A percentile compares a stretch with the other conserved stretches of the same genome.
These are phyloP conservation scores for Menidia beryllina DNA, from an alignment of 2,113 vertebrate genomes.

Conservation along the genomic window DNA sequence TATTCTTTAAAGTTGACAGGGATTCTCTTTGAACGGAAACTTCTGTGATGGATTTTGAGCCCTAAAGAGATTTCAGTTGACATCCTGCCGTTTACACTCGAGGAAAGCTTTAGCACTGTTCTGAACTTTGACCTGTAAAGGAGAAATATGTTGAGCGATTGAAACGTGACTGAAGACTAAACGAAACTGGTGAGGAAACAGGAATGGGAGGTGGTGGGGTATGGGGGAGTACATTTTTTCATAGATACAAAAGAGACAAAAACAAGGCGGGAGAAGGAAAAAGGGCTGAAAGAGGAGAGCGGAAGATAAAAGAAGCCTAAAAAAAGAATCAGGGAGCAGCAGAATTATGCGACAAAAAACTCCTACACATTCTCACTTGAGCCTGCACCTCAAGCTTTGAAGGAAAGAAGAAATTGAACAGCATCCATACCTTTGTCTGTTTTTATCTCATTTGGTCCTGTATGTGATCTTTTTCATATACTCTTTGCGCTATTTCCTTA, in stretches of 20 bases:
- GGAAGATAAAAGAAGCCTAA: conserved; percentile 35
- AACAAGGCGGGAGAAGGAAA: conserved; percentile 27
- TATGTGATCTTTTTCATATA: conserved; percentile 6
- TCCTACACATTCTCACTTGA: conserved; percentile 60
- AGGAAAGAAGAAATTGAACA: conserved; percentile 28
- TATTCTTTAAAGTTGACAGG: conserved; percentile 26
- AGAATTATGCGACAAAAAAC: conserved; percentile 65
- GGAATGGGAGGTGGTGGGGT: too few species aligned
- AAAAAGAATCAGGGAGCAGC: conserved; percentile 47
- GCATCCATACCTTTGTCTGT: conserved; percentile 23
- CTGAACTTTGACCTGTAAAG: conserved; percentile 39
- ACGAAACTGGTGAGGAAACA: neutral
- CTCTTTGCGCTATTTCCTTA: neutral
- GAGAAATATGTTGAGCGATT: conserved; percentile 1
- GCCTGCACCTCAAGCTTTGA: conserved; percentile 53
- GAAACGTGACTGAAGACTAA: conserved; percentile 5
- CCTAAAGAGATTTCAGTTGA: conserved; percentile 30
- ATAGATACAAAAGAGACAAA: conserved; percentile 35
- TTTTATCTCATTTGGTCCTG: conserved; percentile 15
- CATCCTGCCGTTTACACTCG: conserved; percentile 35
- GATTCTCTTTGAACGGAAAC: conserved; percentile 47
- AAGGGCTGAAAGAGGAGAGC: conserved; percentile 25
- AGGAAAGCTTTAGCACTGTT: conserved; percentile 30
- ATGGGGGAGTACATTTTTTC: conserved; percentile 27
- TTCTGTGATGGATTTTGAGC: conserved; percentile 37